phyloP scores from a whole-genome alignment of 2,797 vertebrate genomes.

The Furcifer pardalis region DNA sequence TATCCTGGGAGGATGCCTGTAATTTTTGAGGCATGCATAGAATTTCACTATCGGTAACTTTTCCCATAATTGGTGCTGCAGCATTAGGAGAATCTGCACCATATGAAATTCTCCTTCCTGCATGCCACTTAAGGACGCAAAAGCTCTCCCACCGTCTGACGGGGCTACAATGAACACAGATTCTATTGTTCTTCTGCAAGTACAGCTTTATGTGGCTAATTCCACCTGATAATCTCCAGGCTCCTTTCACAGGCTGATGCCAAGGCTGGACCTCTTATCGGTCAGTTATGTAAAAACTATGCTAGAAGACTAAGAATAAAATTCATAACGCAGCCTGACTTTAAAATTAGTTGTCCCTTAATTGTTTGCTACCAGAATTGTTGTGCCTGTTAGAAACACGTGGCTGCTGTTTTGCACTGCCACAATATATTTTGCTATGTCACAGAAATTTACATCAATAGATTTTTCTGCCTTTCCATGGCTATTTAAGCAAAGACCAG shows the following conservation, averaged over 20 bases:
- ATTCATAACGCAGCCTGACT: not conserved
- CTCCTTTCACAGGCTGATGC: not conserved
- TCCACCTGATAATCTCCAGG: not conserved
- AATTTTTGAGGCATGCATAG: not conserved
- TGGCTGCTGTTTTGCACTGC: too few relatives aligned
- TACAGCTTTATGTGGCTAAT: not conserved
- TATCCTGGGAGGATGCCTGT: not conserved
- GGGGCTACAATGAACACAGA: not conserved
- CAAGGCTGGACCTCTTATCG: not conserved
- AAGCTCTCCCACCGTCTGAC: not conserved
- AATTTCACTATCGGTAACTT: not conserved
- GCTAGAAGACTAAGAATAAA: not conserved
- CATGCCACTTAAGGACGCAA: not conserved
- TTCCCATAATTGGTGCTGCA: not conserved
- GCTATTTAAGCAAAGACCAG: not conserved
- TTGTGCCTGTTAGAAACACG: not conserved
- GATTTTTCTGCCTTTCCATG: not conserved
- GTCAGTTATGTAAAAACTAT: slow-evolving; percentile 5
- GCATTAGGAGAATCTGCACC: not conserved
- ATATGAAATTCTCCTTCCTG: not conserved
- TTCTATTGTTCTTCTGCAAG: not conserved
- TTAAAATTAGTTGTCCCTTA: too few relatives aligned
- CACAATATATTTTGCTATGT: too few relatives aligned
- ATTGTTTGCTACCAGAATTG: not conserved
- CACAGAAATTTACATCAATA: not conserved